Base-by-base conservation (phyloP, 2,888 invertebrate species). In the Oligia latruncula region DNA sequence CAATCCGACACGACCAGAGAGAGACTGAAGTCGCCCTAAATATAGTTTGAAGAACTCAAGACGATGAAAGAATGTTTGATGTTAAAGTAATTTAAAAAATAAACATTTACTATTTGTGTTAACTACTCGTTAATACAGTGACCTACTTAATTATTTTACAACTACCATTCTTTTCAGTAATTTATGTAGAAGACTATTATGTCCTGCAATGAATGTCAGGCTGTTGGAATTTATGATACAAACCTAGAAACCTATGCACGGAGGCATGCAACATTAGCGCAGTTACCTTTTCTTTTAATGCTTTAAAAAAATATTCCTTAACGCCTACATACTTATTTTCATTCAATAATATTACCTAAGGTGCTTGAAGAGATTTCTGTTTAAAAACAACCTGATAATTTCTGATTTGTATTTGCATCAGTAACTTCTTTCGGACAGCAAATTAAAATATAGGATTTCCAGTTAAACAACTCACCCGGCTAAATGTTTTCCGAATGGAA, bases 361-460 rank as follows among this genome's bases (percentile, higher is more conserved):
- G 29, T 11, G 4, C 29, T 35, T 46, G 0, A 43, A 65, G 11
- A 60, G 49, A 43, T 66, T 74, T 64, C 23, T 66, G 20, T 20
- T 29, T 17, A 55, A 52, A 65, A 78, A 73, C 5, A 73, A 77
- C 66, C 20, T 46, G 64, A 78, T 74, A 29, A 80, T 80, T 80
- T 71, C 64, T 15, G 66, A 62, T 58, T 81, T 60, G 23, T 83
- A 90, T 90, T 91, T 88, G 84, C 87, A 90, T 90, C 78, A 87
- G 78, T 90, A 58, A 80, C 84, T 84, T 88, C 77, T 86, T 89
- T 88, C 66, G 60, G 74, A 77, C 73, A 78, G 83, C 65, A 86
- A 90, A 90, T 90, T 89, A 88, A 90, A 91, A 87, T 88, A 90
- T 91, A 90, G 87, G 84, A 88, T 90, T 88, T 85, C 67, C 85